A percentile compares a stretch with the other conserved stretches of the same genome.
Conservation (phyloP, 2,888 invertebrate species). For the Chloromyia formosa region DNA sequence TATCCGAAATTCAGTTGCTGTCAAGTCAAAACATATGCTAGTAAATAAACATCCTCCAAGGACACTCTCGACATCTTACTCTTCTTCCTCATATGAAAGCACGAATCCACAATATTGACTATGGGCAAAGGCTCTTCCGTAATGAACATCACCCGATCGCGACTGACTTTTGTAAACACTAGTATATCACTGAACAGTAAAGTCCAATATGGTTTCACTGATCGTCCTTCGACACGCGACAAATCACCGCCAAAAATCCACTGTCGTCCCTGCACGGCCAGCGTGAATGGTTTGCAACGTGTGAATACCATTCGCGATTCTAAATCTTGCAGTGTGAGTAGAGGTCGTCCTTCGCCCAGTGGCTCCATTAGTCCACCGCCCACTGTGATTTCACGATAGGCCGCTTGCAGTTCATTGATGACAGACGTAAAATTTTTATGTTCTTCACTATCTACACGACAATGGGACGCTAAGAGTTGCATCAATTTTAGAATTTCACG, state of each 20-base stretch:
- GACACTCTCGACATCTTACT: conserved; percentile 63
- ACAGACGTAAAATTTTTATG: conserved; percentile 62
- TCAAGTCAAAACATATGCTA: too few species aligned
- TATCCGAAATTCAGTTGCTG: conserved; percentile 86
- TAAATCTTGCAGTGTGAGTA: conserved; percentile 83
- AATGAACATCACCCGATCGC: conserved; percentile 86
- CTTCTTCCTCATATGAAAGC: conserved; percentile 87
- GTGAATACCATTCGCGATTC: conserved; percentile 90
- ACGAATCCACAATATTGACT: conserved; percentile 80
- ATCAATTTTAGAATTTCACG: conserved; percentile 71
- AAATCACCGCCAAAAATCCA: conserved; percentile 91
- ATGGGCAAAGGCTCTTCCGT: conserved; percentile 87
- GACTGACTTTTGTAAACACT: conserved; percentile 84
- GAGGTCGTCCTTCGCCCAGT: conserved; percentile 81
- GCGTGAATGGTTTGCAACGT: conserved; percentile 87
- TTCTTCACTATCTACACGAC: conserved; percentile 63
- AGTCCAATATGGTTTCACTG: conserved; percentile 85
- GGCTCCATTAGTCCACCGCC: conserved; percentile 88
- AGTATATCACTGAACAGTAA: conserved; percentile 84
- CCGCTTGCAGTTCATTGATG: conserved; percentile 67
- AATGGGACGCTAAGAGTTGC: conserved; percentile 66
- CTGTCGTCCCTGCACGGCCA: conserved; percentile 84
- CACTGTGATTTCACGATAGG: conserved; percentile 83
- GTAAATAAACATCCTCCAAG: too few species aligned
- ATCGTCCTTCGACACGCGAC: conserved; percentile 82